Percentiles rank a stretch among this genome's conserved stretches.
Conservation (phyloP, 1,140 invertebrate genomes). For the Colletes gigas region DNA sequence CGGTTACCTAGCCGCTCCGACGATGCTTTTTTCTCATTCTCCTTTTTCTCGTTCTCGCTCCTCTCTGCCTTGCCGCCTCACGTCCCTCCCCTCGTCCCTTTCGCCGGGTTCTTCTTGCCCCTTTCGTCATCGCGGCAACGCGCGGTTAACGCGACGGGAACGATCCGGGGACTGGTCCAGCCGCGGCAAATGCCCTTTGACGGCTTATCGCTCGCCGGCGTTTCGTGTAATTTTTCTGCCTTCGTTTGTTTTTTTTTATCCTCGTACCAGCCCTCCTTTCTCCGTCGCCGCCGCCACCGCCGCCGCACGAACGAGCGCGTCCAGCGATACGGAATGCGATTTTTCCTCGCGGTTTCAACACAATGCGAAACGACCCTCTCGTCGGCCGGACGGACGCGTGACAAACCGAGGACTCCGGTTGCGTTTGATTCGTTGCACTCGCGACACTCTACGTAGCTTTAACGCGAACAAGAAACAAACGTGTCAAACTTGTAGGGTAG, state of each 20-base stretch:
- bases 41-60: slow-evolving; percentile 32
- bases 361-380: neutral
- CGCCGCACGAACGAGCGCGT: neutral
- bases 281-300: too few relatives aligned
- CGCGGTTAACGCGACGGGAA: slow-evolving; percentile 33
- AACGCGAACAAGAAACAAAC: too few relatives aligned
- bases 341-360: neutral
- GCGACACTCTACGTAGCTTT: too few relatives aligned
- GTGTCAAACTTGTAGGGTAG: too few relatives aligned
- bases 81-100: slow-evolving; percentile 10
- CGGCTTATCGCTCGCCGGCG: slow-evolving; percentile 33
- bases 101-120: neutral
- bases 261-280: neutral
- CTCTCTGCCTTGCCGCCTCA: slow-evolving; percentile 11
- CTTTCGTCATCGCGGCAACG: slow-evolving; percentile 16
- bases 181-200: slow-evolving; percentile 50
- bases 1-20: slow-evolving; percentile 60
- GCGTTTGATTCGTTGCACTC: too few relatives aligned
- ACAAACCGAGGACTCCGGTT: neutral
- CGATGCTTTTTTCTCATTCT: slow-evolving; percentile 59
- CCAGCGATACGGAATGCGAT: neutral
- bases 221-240: slow-evolving; percentile 21
- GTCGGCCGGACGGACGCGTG: neutral
- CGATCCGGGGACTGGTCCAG: slow-evolving; percentile 29
- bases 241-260: neutral